Percentiles rank a stretch among this genome's conserved stretches.
These are phyloP conservation scores for Myanophis thanlyinensis DNA, from an alignment of 2,113 vertebrate genomes.

Conservation along the genomic window DNA sequence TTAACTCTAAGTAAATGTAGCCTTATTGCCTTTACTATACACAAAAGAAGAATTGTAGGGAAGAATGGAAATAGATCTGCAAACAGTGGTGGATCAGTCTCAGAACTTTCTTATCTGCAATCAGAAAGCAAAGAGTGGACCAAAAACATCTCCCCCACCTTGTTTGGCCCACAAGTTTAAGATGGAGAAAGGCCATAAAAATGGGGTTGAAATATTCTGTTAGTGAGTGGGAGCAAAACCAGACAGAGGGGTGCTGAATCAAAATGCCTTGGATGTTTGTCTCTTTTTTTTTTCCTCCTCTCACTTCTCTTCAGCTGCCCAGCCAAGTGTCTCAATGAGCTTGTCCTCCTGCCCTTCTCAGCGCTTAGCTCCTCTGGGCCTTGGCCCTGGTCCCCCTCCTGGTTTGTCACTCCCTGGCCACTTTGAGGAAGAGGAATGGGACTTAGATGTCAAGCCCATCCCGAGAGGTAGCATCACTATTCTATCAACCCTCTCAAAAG, in stretches of 20 bases:
- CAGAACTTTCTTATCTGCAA: background rate
- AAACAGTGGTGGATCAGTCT: background rate
- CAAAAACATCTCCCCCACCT: background rate
- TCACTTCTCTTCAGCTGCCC: slow-evolving; percentile 56
- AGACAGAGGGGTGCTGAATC: background rate
- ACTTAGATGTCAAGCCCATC: slow-evolving; percentile 70
- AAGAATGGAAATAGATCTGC: background rate
- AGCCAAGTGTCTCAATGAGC: slow-evolving; percentile 55
- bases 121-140: background rate
- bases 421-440: slow-evolving; percentile 70
- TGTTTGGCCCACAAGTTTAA: background rate
- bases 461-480: slow-evolving; percentile 60
- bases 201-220: background rate
- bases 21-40: background rate
- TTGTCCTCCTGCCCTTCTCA: slow-evolving; percentile 61
- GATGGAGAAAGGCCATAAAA: background rate
- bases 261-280: background rate
- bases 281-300: slow-evolving; percentile 13
- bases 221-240: background rate
- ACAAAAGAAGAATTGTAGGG: background rate
- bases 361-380: slow-evolving; percentile 10
- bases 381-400: slow-evolving; percentile 45
- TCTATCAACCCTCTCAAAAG: background rate
- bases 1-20: background rate
- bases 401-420: slow-evolving; percentile 62